Evolutionary conservation across 2,888 invertebrate species (phyloP).

Genomic region (Andrena fulva): DNA sequence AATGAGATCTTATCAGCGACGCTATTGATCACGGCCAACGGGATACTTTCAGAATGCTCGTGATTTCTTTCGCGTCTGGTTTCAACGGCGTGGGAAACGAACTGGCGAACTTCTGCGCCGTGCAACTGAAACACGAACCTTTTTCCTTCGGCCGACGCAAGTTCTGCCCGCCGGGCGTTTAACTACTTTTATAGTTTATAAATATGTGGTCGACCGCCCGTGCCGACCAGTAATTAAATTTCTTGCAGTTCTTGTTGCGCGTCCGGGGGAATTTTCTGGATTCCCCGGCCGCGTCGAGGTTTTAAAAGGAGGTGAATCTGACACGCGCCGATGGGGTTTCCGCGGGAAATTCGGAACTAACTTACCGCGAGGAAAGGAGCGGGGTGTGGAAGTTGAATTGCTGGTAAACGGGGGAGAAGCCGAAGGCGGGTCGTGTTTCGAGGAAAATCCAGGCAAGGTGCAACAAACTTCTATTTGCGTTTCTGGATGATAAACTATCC

Average conservation of each 20-base stretch:
- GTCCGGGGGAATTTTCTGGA: not conserved
- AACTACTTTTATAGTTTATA: conserved; percentile 50
- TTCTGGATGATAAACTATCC: too few species aligned
- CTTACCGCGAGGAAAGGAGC: conserved; percentile 2
- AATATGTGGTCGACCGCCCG: conserved; percentile 21
- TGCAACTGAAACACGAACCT: conserved; percentile 29
- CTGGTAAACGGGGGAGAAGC: not conserved
- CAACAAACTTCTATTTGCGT: too few species aligned
- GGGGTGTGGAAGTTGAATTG: not conserved
- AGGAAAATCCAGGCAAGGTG: not conserved
- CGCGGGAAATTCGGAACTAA: conserved; percentile 13
- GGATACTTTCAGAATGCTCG: conserved; percentile 34
- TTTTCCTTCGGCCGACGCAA: conserved; percentile 35
- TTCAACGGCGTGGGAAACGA: conserved; percentile 26
- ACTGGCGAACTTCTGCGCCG: conserved; percentile 46
- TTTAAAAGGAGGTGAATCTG: conserved; percentile 4
- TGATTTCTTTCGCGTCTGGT: conserved; percentile 47
- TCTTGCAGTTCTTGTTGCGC: not conserved
- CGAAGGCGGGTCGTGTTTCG: not conserved
- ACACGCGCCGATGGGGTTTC: conserved; percentile 2
- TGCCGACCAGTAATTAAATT: conserved; percentile 37
- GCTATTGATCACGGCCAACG: conserved; percentile 63
- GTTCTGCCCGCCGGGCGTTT: conserved; percentile 37
- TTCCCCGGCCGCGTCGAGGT: not conserved
- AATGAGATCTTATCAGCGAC: conserved; percentile 69